Base-by-base conservation (phyloP, 1,140 invertebrate species). In the Parapsyche elsis region DNA sequence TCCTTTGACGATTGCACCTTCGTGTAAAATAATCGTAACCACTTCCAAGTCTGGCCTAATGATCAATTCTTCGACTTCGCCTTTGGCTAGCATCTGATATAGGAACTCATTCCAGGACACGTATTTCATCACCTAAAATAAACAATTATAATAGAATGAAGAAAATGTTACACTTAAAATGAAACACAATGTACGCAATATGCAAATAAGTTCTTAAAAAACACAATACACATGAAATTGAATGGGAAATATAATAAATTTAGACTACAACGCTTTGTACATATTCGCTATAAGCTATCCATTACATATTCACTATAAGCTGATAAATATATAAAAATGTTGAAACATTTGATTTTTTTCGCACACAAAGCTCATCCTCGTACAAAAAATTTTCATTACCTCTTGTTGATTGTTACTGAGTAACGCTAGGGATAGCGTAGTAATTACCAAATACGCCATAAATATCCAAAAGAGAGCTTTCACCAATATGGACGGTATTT, bases 31-130 rank as follows among this genome's bases (percentile, higher is more conserved):
- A 76, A 98, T 95, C 0, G 93, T 94, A 12, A 96, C 95, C 82
- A 95, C 91, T 84, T 96, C 95, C 81, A 94, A 88, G 85, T 95
- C 94, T 0, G 96, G 96, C 46, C 93, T 89, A 0, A 98, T 92
- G 83, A 96, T 93, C 61, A 98, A 88, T 87, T 96, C 92, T 85
- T 96, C 93, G 0, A 98, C 96, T 91, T 98, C 96, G 19, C 97
- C 97, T 88, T 96, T 96, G 0, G 94, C 92, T 59, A 98, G 87
- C 95, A 98, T 96, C 77, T 97, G 93, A 87, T 97, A 93, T 0
- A 97, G 91, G 90, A 98, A 98, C 89, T 98, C 97, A 90, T 97
- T 96, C 97, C 97, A 98, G 0, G 95, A 97, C 21, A 98, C 93
- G 88, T 94, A 96, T 53, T 91, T 85, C 5, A 91, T 86, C 24